These are phyloP conservation scores for Oryzias celebensis DNA, from an alignment of 2,113 vertebrate genomes.

Conservation along the genomic window DNA sequence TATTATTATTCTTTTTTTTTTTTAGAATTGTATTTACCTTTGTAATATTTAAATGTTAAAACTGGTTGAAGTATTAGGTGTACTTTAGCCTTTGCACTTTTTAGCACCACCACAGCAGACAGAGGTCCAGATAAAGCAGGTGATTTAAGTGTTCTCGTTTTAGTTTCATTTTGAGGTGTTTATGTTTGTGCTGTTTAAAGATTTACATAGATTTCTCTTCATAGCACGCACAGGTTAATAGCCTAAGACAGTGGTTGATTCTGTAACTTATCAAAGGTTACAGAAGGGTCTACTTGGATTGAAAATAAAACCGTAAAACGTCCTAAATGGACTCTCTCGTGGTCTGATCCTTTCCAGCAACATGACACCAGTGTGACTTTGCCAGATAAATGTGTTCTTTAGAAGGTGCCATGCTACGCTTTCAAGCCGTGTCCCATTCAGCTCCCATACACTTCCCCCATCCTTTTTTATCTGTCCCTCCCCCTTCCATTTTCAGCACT, in stretches of 20 bases:
- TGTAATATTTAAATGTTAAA: not conserved
- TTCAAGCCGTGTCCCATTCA: conserved; percentile 53
- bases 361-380: conserved; percentile 19
- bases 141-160: conserved; percentile 9
- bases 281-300: too few species aligned
- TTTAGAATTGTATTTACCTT: not conserved
- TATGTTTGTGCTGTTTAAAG: conserved; percentile 6
- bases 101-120: not conserved
- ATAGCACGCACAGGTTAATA: conserved; percentile 1
- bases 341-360: not conserved
- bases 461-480: conserved; percentile 39
- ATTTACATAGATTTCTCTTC: conserved; percentile 1
- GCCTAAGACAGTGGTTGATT: not conserved
- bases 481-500: conserved; percentile 48
- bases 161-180: conserved; percentile 24
- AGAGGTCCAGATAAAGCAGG: conserved; percentile 7
- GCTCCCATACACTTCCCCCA: conserved; percentile 59
- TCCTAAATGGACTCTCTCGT: not conserved
- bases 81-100: conserved; percentile 4
- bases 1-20: not conserved
- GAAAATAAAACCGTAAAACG: too few species aligned
- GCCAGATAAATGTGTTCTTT: conserved; percentile 10
- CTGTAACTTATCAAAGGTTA: not conserved
- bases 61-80: not conserved
- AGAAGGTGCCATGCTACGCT: not conserved